Conservation (phyloP, 1,140 invertebrate species). For the Thereuonema tuberculata region DNA sequence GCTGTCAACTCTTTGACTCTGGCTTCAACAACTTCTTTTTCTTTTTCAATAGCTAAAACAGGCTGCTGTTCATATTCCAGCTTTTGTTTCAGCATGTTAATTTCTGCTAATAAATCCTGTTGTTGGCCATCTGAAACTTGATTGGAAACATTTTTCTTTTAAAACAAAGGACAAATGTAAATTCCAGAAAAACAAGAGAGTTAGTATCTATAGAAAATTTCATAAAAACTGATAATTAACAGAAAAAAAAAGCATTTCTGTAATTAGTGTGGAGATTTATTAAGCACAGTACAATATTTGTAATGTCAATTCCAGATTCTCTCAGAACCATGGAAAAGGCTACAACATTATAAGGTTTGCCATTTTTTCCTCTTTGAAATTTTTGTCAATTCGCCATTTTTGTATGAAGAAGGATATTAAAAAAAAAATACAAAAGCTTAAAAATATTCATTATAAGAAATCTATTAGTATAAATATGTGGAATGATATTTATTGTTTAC, state of each 20-base stretch:
- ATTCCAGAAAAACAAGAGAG: not conserved
- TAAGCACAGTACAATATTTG: too few relatives aligned
- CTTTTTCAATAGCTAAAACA: slow-evolving; percentile 18
- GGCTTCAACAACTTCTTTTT: slow-evolving; percentile 20
- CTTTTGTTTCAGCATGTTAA: slow-evolving; percentile 12
- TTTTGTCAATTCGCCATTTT: too few relatives aligned
- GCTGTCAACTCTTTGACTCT: slow-evolving; percentile 22
- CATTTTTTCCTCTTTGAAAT: too few relatives aligned
- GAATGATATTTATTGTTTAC: too few relatives aligned
- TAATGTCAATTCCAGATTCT: too few relatives aligned
- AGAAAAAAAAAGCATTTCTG: not conserved
- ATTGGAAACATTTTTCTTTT: slow-evolving; percentile 1
- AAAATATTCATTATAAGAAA: too few relatives aligned
- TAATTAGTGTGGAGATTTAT: not conserved
- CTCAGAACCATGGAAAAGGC: too few relatives aligned
- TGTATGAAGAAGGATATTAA: too few relatives aligned
- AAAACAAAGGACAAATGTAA: not conserved
- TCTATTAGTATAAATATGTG: too few relatives aligned
- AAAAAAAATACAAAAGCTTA: too few relatives aligned
- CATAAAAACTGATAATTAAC: not conserved
- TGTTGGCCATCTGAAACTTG: slow-evolving; percentile 9
- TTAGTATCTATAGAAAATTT: not conserved
- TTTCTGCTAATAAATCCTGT: slow-evolving; percentile 13
- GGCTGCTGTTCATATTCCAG: slow-evolving; percentile 15
- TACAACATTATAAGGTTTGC: too few relatives aligned